Conservation (phyloP, 2,797 vertebrate genomes). For the Serranus cabrilla region DNA sequence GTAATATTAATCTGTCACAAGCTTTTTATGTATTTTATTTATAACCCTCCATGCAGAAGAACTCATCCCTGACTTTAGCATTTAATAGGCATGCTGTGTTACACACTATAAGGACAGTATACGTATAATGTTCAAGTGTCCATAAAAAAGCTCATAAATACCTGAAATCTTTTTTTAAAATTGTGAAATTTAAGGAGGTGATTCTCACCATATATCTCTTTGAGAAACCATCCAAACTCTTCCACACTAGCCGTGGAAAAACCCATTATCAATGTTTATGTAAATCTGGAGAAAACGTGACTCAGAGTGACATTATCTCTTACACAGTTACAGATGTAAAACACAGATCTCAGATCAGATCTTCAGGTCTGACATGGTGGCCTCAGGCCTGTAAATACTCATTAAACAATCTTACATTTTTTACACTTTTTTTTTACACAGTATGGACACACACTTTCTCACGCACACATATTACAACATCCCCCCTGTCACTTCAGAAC, state of each 20-base stretch:
- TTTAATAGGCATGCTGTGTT: background rate
- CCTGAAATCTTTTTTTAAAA: background rate
- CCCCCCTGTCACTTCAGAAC: constrained; percentile 37
- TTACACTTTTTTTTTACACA: background rate
- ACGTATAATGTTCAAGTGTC: background rate
- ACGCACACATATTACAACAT: constrained; percentile 29
- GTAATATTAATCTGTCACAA: too few species aligned
- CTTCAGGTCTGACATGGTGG: background rate
- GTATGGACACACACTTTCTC: background rate
- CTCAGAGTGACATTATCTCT: constrained; percentile 27
- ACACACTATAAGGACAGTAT: background rate
- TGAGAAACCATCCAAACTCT: background rate
- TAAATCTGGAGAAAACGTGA: background rate
- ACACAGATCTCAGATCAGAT: constrained; percentile 37
- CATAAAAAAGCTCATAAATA: background rate
- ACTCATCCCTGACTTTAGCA: background rate
- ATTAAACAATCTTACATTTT: constrained; percentile 14
- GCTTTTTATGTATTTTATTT: background rate
- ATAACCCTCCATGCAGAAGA: too few species aligned
- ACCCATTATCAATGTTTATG: background rate
- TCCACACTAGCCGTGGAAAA: background rate
- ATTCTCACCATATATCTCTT: background rate
- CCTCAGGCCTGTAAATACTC: constrained; percentile 37
- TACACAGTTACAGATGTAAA: constrained; percentile 12
- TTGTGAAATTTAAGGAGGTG: background rate